Percentiles rank a stretch among this genome's conserved stretches.
Conservation (phyloP, 2,888 invertebrate species). For the Tuta absoluta region DNA sequence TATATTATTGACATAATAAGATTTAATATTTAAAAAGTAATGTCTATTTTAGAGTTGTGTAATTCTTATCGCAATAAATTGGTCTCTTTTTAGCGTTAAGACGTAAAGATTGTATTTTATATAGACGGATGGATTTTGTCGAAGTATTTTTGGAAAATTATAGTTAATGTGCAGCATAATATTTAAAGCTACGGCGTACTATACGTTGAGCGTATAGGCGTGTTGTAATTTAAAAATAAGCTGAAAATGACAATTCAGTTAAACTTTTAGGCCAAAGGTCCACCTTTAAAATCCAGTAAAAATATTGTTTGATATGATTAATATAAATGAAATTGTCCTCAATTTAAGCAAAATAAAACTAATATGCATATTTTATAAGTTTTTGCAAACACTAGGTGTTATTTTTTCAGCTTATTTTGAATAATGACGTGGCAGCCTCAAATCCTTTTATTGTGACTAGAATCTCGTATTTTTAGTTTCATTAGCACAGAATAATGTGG, state of each 20-base stretch:
- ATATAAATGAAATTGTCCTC: too few species aligned
- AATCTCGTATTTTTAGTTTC: slow-evolving; percentile 35
- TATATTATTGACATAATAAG: slow-evolving; percentile 53
- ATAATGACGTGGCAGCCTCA: background rate
- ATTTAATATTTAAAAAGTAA: slow-evolving; percentile 44
- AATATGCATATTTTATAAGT: too few species aligned
- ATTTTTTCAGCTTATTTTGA: background rate
- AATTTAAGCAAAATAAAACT: too few species aligned
- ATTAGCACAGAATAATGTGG: slow-evolving; percentile 39
- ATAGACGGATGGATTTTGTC: slow-evolving; percentile 53
- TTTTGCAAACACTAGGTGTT: too few species aligned
- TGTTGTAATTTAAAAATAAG: background rate
- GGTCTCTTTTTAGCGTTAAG: slow-evolving; percentile 52
- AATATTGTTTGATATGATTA: too few species aligned
- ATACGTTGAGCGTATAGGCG: background rate
- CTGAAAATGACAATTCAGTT: background rate
- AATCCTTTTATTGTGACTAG: background rate
- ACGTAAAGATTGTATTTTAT: slow-evolving; percentile 62
- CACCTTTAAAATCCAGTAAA: too few species aligned
- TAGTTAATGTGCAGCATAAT: slow-evolving; percentile 53
- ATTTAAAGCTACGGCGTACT: slow-evolving; percentile 3
- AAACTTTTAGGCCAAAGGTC: background rate
- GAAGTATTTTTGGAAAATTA: slow-evolving; percentile 66
- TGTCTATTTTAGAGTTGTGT: slow-evolving; percentile 35
- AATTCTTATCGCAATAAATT: slow-evolving; percentile 46